Base-by-base conservation (phyloP, 2,888 invertebrate genomes). In the Drosophila neonasuta region DNA sequence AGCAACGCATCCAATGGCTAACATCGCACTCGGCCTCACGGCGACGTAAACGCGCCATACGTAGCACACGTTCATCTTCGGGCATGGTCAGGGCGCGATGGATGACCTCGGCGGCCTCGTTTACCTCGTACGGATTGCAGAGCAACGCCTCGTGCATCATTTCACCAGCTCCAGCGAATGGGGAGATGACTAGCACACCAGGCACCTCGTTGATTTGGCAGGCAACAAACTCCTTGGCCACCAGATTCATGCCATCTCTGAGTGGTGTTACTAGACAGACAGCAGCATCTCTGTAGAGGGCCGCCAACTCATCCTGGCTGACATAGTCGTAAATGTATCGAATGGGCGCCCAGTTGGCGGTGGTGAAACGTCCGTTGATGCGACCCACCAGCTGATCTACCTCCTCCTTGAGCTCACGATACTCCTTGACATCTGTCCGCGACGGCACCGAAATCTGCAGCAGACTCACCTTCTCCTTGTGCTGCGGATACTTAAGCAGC, bases 81-180 rank as follows among this genome's bases (percentile, higher is more conserved):
- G 97, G 96, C 97, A 97, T 97, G 54, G 96, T 96, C 0, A 97
- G 91, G 0, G 97, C 97, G 88, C 95, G 94, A 90, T 97, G 96
- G 78, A 96, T 95, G 20, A 96, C 95, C 90, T 97, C 96, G 13
- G 97, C 96, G 3, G 96, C 96, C 76, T 95, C 95, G 80, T 96
- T 95, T 52, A 97, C 92, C 90, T 97, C 97, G 85, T 97, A 97
- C 0, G 97, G 97, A 90, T 97, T 97, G 88, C 96, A 96, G 54
- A 96, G 94, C 9, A 97, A 92, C 2, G 97, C 97, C 89, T 97
- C 97, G 91, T 97, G 97, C 97, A 97, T 97, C 93, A 96, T 97
- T 90, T 97, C 97, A 0, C 97, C 97, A 6, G 97, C 97, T 1
- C 97, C 97, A 61, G 97, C 97, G 88, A 97, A 97, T 0, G 97